Percentiles rank a stretch among this genome's conserved stretches.
phyloP scores from a whole-genome alignment of 2,797 vertebrate genomes.

The Lycodopsis pacificus region DNA sequence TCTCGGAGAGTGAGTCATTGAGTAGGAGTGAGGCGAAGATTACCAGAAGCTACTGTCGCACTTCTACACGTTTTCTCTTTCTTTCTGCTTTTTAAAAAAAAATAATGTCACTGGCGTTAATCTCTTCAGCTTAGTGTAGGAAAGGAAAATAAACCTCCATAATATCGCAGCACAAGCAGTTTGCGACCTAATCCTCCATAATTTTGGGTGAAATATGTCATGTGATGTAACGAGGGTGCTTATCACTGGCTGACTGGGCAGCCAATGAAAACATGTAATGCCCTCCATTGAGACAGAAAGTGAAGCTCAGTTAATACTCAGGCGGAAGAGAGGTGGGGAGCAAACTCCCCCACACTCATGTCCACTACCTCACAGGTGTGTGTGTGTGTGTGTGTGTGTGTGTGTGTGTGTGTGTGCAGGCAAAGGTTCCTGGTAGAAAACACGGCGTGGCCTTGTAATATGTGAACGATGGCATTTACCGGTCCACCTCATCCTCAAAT shows the following conservation, averaged over 20 bases:
- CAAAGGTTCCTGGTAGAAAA: slow-evolving; percentile 3
- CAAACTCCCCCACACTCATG: background rate
- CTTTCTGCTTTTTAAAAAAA: background rate
- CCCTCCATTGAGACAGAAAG: slow-evolving; percentile 18
- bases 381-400: background rate
- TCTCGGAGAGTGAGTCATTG: slow-evolving; percentile 52
- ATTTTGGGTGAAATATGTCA: slow-evolving; percentile 35
- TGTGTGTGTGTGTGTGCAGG: background rate
- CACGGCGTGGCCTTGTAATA: background rate
- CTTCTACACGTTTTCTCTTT: background rate
- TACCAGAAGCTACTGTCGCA: slow-evolving; percentile 24
- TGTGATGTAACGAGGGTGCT: slow-evolving; percentile 13
- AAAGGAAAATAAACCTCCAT: slow-evolving; percentile 28
- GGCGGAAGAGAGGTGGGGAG: too few relatives aligned
- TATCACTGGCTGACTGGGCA: slow-evolving; percentile 7
- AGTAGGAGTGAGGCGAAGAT: slow-evolving; percentile 49
- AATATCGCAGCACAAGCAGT: slow-evolving; percentile 32
- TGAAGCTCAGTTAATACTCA: slow-evolving; percentile 26
- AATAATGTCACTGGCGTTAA: slow-evolving; percentile 13
- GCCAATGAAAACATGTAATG: slow-evolving; percentile 14
- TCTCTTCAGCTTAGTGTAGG: slow-evolving; percentile 35
- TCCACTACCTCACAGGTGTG: background rate
- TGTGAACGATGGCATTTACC: background rate
- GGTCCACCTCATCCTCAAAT: slow-evolving; percentile 7
- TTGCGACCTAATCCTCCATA: slow-evolving; percentile 13